Percentiles rank a stretch among this genome's conserved stretches.
phyloP scores from a whole-genome alignment of 2,888 invertebrate genomes.

The Tetropium fuscum region DNA sequence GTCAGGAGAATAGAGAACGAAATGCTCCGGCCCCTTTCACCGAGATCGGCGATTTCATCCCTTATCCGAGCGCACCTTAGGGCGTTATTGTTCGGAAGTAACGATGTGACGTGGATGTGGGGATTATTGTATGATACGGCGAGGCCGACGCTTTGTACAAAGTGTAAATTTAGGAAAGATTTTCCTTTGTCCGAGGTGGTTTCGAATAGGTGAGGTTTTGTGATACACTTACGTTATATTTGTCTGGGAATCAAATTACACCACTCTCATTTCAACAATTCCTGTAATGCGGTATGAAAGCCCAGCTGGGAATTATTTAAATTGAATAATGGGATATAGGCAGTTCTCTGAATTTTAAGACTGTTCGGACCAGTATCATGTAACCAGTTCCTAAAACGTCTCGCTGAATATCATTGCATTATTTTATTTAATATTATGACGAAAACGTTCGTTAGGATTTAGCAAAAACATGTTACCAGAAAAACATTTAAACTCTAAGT shows the following conservation, averaged over 20 bases:
- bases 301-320: conserved; percentile 41
- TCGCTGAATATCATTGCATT: too few species aligned
- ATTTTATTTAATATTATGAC: too few species aligned
- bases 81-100: conserved; percentile 48
- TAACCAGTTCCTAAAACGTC: too few species aligned
- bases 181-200: conserved; percentile 50
- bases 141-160: conserved; percentile 46
- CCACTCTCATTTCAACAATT: conserved; percentile 35
- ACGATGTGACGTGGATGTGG: conserved; percentile 43
- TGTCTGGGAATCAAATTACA: conserved; percentile 46
- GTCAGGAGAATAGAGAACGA: conserved; percentile 60
- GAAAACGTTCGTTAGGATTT: too few species aligned
- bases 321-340: conserved; percentile 43
- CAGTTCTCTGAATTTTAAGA: conserved; percentile 2
- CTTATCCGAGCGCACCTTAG: conserved; percentile 45
- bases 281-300: conserved; percentile 23
- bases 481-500: too few species aligned
- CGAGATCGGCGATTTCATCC: conserved; percentile 45
- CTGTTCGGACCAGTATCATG: too few species aligned
- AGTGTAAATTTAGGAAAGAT: conserved; percentile 55
- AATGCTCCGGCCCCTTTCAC: conserved; percentile 55
- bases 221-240: conserved; percentile 51
- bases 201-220: conserved; percentile 56
- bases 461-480: too few species aligned
- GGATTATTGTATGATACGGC: conserved; percentile 55